phyloP scores from a whole-genome alignment of 2,888 invertebrate genomes.

The Drosophila leonis region DNA sequence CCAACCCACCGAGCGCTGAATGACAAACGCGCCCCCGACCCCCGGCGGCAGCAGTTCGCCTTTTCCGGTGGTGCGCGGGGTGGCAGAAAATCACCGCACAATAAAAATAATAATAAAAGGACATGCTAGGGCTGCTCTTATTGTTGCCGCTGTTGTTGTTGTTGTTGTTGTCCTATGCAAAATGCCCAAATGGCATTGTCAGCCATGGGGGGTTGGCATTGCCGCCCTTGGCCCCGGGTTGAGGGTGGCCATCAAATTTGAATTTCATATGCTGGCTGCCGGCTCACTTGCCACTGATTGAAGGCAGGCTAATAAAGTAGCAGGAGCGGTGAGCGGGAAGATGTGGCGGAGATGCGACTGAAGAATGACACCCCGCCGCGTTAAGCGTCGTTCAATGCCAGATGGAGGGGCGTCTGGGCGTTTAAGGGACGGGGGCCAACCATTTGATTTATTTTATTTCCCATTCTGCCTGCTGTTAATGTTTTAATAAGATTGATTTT shows the following conservation, averaged over 20 bases:
- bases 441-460: slow-evolving; percentile 80
- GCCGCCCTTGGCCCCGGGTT: slow-evolving; percentile 15
- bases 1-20: slow-evolving; percentile 34
- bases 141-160: slow-evolving; percentile 10
- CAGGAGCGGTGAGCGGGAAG: slow-evolving; percentile 8
- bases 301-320: slow-evolving; percentile 77
- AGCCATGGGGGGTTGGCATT: slow-evolving; percentile 49
- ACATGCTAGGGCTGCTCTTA: slow-evolving; percentile 54
- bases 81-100: slow-evolving; percentile 82
- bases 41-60: slow-evolving; percentile 11
- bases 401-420: slow-evolving; percentile 16
- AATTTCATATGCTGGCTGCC: slow-evolving; percentile 76
- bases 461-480: slow-evolving; percentile 69
- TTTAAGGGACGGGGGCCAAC: slow-evolving; percentile 28
- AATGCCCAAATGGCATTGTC: slow-evolving; percentile 59
- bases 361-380: slow-evolving; percentile 74
- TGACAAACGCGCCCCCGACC: slow-evolving; percentile 42
- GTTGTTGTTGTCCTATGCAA: slow-evolving; percentile 62
- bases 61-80: slow-evolving; percentile 19
- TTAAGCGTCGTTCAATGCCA: slow-evolving; percentile 69
- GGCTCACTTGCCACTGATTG: slow-evolving; percentile 64
- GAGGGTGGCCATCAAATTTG: slow-evolving; percentile 68
- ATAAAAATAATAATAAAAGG: slow-evolving; percentile 84
- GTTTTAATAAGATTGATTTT: slow-evolving; percentile 85
- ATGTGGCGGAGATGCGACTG: slow-evolving; percentile 21